These are phyloP conservation scores for Oncorhynchus keta DNA, from an alignment of 2,113 vertebrate genomes.

Conservation along the genomic window DNA sequence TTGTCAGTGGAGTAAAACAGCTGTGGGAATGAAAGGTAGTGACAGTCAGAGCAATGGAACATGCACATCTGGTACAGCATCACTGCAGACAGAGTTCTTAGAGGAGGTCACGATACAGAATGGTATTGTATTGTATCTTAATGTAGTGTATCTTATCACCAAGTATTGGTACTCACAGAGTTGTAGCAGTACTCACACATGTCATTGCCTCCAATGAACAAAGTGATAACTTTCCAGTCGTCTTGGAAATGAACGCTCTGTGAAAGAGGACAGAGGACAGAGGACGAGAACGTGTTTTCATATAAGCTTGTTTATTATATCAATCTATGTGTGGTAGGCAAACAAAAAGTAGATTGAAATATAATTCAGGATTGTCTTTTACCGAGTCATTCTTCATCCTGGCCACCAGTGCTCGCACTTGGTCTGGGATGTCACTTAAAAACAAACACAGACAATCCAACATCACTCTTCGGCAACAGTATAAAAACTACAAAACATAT, in stretches of 20 bases:
- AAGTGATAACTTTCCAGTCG: conserved; percentile 90
- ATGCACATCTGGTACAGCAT: neutral
- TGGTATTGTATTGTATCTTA: too few relatives aligned
- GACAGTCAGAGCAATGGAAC: neutral
- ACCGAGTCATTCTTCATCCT: conserved; percentile 85
- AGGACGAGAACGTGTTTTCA: neutral
- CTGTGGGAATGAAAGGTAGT: conserved; percentile 57
- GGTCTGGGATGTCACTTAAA: conserved; percentile 73
- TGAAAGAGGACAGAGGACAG: conserved; percentile 12
- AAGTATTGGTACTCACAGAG: conserved; percentile 71
- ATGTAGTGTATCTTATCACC: neutral
- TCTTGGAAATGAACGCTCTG: conserved; percentile 80
- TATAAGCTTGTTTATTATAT: neutral
- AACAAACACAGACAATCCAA: conserved; percentile 23
- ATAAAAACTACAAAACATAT: neutral
- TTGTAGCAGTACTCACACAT: conserved; percentile 84
- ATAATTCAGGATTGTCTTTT: conserved; percentile 53
- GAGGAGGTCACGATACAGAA: neutral
- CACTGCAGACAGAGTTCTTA: neutral
- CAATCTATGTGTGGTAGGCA: neutral
- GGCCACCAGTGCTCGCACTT: conserved; percentile 74
- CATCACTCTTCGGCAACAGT: neutral
- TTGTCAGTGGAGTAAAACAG: conserved; percentile 75
- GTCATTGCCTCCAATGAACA: conserved; percentile 83
- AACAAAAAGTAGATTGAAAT: neutral